A percentile compares a stretch with the other conserved stretches of the same genome.
phyloP scores from a whole-genome alignment of 2,113 vertebrate genomes.

The Corythaixoides concolor region DNA sequence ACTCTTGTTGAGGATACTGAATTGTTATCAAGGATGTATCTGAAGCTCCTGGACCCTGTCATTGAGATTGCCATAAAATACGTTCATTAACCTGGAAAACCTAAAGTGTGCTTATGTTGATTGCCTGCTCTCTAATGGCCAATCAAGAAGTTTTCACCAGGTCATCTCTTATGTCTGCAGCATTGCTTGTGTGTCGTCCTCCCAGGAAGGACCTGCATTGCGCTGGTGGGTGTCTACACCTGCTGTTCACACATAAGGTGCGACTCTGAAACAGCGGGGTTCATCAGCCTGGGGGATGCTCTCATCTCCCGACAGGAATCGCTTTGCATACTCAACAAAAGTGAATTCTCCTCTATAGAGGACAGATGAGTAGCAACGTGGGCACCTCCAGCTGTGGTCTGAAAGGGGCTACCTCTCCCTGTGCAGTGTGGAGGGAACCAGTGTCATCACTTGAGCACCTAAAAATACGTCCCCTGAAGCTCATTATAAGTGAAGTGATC shows the following conservation, averaged over 20 bases:
- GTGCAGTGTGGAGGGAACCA: not conserved
- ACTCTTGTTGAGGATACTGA: not conserved
- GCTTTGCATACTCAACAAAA: accelerated
- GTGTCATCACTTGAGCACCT: not conserved
- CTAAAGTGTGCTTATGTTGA: not conserved
- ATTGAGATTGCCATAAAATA: not conserved
- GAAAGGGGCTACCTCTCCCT: not conserved
- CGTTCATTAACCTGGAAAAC: not conserved
- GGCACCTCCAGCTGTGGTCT: not conserved
- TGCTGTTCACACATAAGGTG: too few relatives aligned
- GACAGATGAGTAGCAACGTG: accelerated
- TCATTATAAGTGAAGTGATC: not conserved
- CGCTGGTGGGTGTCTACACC: not conserved
- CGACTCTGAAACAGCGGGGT: not conserved
- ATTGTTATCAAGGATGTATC: not conserved
- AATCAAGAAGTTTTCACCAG: accelerated
- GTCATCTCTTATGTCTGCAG: not conserved
- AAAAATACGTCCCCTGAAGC: not conserved
- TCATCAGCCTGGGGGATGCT: not conserved
- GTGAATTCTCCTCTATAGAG: not conserved
- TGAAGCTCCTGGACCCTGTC: not conserved
- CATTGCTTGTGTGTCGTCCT: not conserved
- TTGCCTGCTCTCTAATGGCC: not conserved
- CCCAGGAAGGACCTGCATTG: accelerated
- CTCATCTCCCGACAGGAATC: accelerated